A percentile compares a stretch with the other conserved stretches of the same genome.
phyloP scores from a whole-genome alignment of 2,888 invertebrate species.

The Clanis bilineata region DNA sequence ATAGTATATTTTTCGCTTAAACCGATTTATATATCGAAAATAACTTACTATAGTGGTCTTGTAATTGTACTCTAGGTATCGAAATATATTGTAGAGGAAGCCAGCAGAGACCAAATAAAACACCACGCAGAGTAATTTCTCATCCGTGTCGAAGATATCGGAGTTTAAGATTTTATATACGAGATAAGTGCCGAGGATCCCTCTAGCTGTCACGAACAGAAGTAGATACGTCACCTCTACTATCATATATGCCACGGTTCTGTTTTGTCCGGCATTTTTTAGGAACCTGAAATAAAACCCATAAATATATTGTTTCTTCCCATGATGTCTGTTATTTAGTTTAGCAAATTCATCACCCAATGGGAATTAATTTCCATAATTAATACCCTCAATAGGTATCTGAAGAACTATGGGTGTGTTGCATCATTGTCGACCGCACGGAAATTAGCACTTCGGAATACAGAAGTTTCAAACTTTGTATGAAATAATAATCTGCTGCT shows the following conservation, averaged over 20 bases:
- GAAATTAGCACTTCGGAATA: too few species aligned
- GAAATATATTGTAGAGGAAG: conserved; percentile 69
- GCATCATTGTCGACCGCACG: too few species aligned
- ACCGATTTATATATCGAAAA: not conserved
- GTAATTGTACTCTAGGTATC: conserved; percentile 68
- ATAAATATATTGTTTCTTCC: too few species aligned
- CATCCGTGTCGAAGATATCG: conserved; percentile 63
- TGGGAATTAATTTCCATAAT: too few species aligned
- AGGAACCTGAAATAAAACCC: conserved; percentile 67
- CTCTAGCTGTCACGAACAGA: conserved; percentile 74
- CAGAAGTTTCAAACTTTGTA: too few species aligned
- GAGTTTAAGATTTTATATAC: conserved; percentile 61
- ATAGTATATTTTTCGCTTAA: too few species aligned
- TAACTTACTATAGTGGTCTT: conserved; percentile 58
- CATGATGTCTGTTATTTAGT: too few species aligned
- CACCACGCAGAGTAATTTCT: conserved; percentile 58
- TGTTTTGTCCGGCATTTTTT: conserved; percentile 71
- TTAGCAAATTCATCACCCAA: too few species aligned
- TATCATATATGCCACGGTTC: conserved; percentile 60
- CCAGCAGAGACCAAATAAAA: conserved; percentile 69
- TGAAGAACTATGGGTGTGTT: too few species aligned
- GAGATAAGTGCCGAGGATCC: conserved; percentile 78
- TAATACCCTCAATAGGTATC: too few species aligned
- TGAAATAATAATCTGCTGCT: too few species aligned
- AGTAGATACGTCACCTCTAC: conserved; percentile 77